Evolutionary conservation across 2,113 vertebrate genomes (phyloP), one percentile per base, ranked within the genome.

Genomic region (Eudorcas thomsonii): DNA sequence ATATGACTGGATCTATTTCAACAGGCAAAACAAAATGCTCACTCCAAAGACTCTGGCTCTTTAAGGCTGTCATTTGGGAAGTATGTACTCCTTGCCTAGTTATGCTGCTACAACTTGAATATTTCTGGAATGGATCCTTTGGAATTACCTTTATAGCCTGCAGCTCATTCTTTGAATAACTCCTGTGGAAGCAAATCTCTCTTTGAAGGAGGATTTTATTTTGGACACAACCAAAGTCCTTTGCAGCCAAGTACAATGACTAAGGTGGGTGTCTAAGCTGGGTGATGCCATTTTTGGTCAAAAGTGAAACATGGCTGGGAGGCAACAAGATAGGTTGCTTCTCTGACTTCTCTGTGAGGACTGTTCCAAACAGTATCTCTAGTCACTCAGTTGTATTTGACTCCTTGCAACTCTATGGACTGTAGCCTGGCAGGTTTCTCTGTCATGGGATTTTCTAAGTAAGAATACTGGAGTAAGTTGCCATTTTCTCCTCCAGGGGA

Each of bases 141-240:
- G 80, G 48, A 95, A 94, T 91, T 84, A 62, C 88, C 90, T 74
- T 80, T 7, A 43, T 57, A 90, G 90, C n/a, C 94, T 94, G 30
- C 52, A 97, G 92, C 71, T 94, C 90, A 92, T 95, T 97, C 55
- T 98, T 96, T 50, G 84, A 91, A 93, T 96, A 91, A 90, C 6
- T 62, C 36, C 33, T 84, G 43, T 45, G 25, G 83, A 80, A 14
- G 92, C 78, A 87, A 90, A 91, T 60, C 57, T 62, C 9, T 80
- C 60, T 89, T 96, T 91, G 92, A 92, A 96, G 92, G 52, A 92
- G 19, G 19, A 36, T 86, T 95, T 96, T 78, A 64, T 89, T 96
- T 94, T 55, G 43, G 50, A 90, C 23, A 45, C 43, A 91, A 83
- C n/a, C 62, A 84, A 89, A 87, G 71, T 59, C 39, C 33, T 92